Conservation (phyloP, 2,113 vertebrate genomes). For the Orthonyx spaldingii region DNA sequence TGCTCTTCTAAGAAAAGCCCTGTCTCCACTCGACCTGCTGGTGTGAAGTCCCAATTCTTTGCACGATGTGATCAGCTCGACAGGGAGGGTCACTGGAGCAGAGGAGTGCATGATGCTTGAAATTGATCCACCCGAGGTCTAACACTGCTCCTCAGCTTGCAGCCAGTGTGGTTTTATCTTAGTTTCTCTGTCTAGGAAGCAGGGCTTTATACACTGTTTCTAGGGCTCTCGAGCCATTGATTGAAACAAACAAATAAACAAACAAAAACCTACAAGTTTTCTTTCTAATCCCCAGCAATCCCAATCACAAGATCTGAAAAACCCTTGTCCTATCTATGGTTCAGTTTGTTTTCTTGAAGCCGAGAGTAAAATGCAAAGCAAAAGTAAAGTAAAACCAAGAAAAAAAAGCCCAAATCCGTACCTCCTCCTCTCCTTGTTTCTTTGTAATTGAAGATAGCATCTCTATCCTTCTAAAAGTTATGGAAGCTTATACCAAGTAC, state of each 20-base stretch:
- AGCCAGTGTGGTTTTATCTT: not conserved
- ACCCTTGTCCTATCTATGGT: not conserved
- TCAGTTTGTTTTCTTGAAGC: not conserved
- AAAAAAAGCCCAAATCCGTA: not conserved
- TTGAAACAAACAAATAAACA: not conserved
- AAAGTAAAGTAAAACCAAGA: not conserved
- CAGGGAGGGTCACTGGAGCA: not conserved
- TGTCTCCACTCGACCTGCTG: accelerated
- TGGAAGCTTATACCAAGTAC: not conserved
- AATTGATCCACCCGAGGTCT: not conserved
- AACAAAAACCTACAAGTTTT: not conserved
- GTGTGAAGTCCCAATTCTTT: not conserved
- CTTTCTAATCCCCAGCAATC: not conserved
- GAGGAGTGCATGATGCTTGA: not conserved
- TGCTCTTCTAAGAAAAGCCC: not conserved
- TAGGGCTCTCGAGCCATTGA: not conserved
- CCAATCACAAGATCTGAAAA: not conserved
- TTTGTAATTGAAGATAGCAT: not conserved
- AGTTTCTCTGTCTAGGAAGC: not conserved
- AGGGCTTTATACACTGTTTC: not conserved
- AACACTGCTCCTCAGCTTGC: not conserved
- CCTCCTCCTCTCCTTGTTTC: not conserved
- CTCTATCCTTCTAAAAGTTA: not conserved
- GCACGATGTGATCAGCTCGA: not conserved
- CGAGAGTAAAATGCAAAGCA: not conserved